Evolutionary conservation across 2,113 vertebrate species (phyloP).

Genomic region (Heterotilapia buettikoferi): DNA sequence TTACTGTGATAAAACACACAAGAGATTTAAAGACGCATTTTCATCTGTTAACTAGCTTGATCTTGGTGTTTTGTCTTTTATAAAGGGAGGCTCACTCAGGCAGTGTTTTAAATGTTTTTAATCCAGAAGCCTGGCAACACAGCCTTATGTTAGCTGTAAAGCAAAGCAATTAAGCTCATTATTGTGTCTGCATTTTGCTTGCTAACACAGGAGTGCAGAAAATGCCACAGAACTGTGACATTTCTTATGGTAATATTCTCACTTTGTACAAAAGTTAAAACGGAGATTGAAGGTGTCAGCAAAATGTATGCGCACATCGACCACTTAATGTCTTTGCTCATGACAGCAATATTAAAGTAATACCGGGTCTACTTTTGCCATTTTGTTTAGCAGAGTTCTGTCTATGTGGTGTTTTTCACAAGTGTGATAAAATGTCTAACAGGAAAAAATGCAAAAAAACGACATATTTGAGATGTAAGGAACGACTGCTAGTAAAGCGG

Average conservation of each 20-base stretch:
- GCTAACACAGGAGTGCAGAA: slow-evolving; percentile 35
- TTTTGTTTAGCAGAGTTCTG: not conserved
- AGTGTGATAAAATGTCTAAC: not conserved
- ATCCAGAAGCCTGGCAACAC: slow-evolving; percentile 33
- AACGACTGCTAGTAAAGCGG: not conserved
- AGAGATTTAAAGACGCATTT: not conserved
- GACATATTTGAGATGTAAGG: not conserved
- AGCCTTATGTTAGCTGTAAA: slow-evolving; percentile 30
- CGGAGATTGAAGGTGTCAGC: not conserved
- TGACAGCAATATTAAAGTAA: not conserved
- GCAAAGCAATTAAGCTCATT: slow-evolving; percentile 58
- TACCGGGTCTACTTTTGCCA: not conserved
- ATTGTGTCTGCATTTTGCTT: slow-evolving; percentile 26
- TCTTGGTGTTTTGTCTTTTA: not conserved
- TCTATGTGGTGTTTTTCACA: not conserved
- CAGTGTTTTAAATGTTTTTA: slow-evolving; percentile 24
- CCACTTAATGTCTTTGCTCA: not conserved
- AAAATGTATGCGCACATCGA: not conserved
- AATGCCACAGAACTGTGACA: slow-evolving; percentile 17
- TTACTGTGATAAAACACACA: not conserved
- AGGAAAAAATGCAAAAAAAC: not conserved
- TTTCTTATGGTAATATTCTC: not conserved
- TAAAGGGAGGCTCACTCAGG: not conserved
- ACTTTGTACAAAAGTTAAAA: slow-evolving; percentile 24
- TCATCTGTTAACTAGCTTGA: not conserved